Percentiles rank a stretch among this genome's conserved stretches.
These are phyloP conservation scores for Cossypha dichroa DNA, from an alignment of 2,797 vertebrate genomes.

Conservation along the genomic window DNA sequence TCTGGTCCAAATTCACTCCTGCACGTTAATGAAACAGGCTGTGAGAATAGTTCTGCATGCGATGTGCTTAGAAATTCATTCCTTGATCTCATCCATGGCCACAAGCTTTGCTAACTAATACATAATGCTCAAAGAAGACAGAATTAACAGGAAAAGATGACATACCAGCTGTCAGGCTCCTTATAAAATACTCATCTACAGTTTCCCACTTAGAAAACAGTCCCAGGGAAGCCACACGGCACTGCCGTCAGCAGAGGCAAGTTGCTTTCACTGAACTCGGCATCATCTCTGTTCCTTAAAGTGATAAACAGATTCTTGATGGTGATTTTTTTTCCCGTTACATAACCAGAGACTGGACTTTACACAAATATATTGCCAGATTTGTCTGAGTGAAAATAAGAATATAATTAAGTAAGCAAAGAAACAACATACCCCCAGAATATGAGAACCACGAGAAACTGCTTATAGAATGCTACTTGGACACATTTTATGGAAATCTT, in stretches of 20 bases:
- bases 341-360: background rate
- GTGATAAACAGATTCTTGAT: background rate
- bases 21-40: background rate
- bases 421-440: background rate
- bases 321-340: background rate
- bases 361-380: background rate
- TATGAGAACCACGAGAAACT: background rate
- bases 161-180: background rate
- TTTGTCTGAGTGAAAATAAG: background rate
- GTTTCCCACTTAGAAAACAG: background rate
- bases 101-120: background rate
- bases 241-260: background rate
- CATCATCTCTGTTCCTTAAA: background rate
- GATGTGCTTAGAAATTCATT: background rate
- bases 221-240: background rate
- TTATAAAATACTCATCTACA: background rate
- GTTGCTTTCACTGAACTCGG: background rate
- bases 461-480: background rate
- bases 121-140: background rate
- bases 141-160: constrained; percentile 7
- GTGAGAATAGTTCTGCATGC: background rate
- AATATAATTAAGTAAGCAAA: background rate
- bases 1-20: background rate
- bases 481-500: background rate
- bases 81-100: background rate